These are phyloP conservation scores for Petromus typicus DNA, from an alignment of 2,113 vertebrate species.

Conservation along the genomic window DNA sequence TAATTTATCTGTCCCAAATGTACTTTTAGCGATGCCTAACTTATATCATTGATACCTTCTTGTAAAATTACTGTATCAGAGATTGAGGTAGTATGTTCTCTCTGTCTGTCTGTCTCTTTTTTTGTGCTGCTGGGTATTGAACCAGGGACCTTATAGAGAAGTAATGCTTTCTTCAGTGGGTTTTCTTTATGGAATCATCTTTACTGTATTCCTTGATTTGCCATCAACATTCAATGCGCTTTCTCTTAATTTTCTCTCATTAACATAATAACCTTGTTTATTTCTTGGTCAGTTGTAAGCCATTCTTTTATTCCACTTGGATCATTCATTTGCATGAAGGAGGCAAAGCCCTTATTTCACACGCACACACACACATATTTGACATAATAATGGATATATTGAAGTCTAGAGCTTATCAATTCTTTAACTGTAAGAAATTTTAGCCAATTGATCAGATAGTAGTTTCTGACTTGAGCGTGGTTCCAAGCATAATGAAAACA, in stretches of 20 bases:
- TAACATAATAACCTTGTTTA: constrained; percentile 63
- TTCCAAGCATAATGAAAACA: constrained; percentile 2
- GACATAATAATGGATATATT: not conserved
- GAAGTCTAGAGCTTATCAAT: constrained; percentile 38
- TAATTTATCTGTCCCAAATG: not conserved
- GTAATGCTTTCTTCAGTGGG: constrained; percentile 12
- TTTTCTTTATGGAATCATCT: constrained; percentile 69
- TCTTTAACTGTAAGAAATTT: constrained; percentile 26
- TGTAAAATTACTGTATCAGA: constrained; percentile 48
- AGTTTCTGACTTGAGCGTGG: constrained; percentile 47
- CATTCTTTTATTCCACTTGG: constrained; percentile 64
- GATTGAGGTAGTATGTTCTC: not conserved
- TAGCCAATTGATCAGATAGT: not conserved
- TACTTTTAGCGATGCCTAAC: not conserved
- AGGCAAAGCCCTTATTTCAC: constrained; percentile 61
- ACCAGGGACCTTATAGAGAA: not conserved
- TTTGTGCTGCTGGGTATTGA: not conserved
- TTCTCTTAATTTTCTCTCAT: constrained; percentile 66
- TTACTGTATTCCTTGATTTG: constrained; percentile 68
- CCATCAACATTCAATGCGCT: constrained; percentile 65
- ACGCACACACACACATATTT: not conserved
- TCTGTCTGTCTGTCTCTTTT: not conserved
- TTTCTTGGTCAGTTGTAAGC: constrained; percentile 67
- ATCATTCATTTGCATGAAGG: constrained; percentile 74
- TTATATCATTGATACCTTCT: constrained; percentile 33